A percentile compares a stretch with the other conserved stretches of the same genome.
These are phyloP conservation scores for Heliconius aoede DNA, from an alignment of 2,888 invertebrate genomes.

Conservation along the genomic window DNA sequence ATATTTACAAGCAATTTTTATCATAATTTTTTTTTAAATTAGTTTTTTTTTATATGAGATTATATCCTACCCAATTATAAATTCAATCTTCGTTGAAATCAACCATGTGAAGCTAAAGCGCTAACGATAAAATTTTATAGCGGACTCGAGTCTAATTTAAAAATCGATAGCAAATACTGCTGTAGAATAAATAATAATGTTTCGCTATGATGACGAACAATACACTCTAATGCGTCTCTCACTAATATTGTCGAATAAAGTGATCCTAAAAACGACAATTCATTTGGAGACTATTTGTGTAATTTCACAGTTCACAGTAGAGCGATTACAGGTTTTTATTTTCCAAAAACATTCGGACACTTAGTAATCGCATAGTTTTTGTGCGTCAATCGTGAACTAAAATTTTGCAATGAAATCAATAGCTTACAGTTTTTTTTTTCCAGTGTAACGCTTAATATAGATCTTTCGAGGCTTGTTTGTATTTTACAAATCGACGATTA, in stretches of 20 bases:
- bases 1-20: background rate
- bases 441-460: background rate
- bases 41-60: background rate
- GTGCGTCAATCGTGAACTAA: background rate
- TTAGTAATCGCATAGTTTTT: slow-evolving; percentile 20
- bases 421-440: slow-evolving; percentile 18
- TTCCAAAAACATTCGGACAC: slow-evolving; percentile 30
- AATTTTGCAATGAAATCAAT: slow-evolving; percentile 11
- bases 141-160: slow-evolving; percentile 18
- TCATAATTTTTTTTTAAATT: background rate
- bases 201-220: slow-evolving; percentile 25
- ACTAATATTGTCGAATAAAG: slow-evolving; percentile 9
- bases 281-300: slow-evolving; percentile 28
- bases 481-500: background rate
- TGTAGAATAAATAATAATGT: slow-evolving; percentile 28
- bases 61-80: slow-evolving; percentile 21
- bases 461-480: background rate
- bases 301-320: slow-evolving; percentile 37
- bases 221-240: slow-evolving; percentile 17
- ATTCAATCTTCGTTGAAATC: slow-evolving; percentile 29
- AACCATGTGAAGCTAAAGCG: slow-evolving; percentile 24
- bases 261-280: slow-evolving; percentile 27
- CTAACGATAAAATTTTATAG: slow-evolving; percentile 21
- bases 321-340: slow-evolving; percentile 31
- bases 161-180: slow-evolving; percentile 23